These are phyloP conservation scores for Pedionomus torquatus DNA, from an alignment of 2,113 vertebrate genomes.

Conservation along the genomic window DNA sequence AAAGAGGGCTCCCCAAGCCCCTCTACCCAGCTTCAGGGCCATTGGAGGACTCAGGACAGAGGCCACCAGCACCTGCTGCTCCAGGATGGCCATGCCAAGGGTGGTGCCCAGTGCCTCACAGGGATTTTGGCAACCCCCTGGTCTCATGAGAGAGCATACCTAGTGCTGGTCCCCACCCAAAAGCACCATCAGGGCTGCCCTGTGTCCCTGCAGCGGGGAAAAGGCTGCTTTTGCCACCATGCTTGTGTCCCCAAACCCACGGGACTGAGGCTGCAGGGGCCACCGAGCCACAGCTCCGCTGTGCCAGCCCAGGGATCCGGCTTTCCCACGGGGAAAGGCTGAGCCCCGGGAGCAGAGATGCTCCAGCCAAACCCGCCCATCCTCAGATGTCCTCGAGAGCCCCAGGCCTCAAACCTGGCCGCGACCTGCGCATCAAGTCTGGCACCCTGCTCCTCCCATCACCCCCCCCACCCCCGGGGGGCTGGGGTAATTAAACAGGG, in stretches of 20 bases:
- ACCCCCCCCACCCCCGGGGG: neutral
- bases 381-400: neutral
- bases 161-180: neutral
- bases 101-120: rapidly evolving
- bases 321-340: rapidly evolving
- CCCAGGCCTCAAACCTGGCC: neutral
- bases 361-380: neutral
- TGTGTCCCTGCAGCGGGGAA: rapidly evolving
- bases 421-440: neutral
- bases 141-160: neutral
- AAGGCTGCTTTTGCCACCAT: neutral
- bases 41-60: neutral
- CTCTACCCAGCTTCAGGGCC: neutral
- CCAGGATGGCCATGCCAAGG: neutral
- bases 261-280: rapidly evolving
- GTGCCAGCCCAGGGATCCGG: neutral
- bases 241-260: no score
- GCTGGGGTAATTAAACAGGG: neutral
- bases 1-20: neutral
- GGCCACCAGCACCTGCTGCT: neutral
- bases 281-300: neutral
- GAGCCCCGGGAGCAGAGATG: rapidly evolving
- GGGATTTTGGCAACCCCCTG: neutral
- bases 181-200: neutral
- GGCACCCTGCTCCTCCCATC: neutral